Conservation (phyloP, 2,113 vertebrate species). For the Chiloscyllium plagiosum region DNA sequence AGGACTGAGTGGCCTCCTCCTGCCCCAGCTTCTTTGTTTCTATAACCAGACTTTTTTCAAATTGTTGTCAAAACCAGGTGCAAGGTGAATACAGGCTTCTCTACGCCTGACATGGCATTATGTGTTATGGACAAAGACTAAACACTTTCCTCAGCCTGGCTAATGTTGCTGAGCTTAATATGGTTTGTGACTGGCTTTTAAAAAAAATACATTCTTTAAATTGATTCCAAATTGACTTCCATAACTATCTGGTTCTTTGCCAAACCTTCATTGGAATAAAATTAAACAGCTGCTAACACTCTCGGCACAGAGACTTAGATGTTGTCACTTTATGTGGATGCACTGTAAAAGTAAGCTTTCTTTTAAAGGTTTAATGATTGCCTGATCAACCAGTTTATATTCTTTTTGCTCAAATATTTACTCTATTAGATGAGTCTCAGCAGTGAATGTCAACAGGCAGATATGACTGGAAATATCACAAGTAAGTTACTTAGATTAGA, state of each 20-base stretch:
- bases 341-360: background rate
- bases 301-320: background rate
- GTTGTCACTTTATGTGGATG: background rate
- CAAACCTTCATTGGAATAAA: background rate
- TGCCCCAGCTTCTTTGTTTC: too few species aligned
- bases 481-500: background rate
- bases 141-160: background rate
- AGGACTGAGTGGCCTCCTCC: too few species aligned
- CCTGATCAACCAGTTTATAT: background rate
- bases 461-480: background rate
- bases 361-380: background rate
- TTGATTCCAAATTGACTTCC: constrained; percentile 32
- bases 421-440: background rate
- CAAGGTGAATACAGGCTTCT: background rate
- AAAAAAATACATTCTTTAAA: constrained; percentile 9
- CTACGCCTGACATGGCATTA: background rate
- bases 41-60: background rate
- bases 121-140: background rate
- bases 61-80: background rate
- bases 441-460: background rate
- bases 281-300: constrained; percentile 21
- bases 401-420: background rate
- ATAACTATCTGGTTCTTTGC: background rate
- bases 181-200: background rate
- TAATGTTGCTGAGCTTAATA: background rate